These are phyloP conservation scores for Dynastes grantii DNA, from an alignment of 2,888 invertebrate genomes.

Conservation along the genomic window DNA sequence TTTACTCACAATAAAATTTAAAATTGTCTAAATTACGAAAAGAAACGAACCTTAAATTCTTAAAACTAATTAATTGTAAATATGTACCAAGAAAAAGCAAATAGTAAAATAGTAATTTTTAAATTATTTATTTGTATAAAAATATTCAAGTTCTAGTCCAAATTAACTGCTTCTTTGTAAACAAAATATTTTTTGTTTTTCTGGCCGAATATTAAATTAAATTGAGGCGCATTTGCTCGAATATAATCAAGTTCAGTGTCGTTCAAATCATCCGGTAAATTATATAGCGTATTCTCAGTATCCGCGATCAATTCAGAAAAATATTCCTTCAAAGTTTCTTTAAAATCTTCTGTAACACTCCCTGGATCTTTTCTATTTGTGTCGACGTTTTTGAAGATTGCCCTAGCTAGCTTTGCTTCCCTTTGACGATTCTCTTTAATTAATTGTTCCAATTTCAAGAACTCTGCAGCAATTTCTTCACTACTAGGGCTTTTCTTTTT, in stretches of 20 bases:
- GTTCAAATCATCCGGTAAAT: conserved; percentile 68
- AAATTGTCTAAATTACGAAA: too few species aligned
- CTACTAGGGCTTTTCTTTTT: conserved; percentile 73
- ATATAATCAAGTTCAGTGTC: conserved; percentile 38
- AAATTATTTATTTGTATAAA: too few species aligned
- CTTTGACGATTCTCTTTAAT: conserved; percentile 63
- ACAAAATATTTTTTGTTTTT: conserved; percentile 40
- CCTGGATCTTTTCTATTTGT: conserved; percentile 61
- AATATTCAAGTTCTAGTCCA: conserved; percentile 10
- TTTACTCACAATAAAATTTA: too few species aligned
- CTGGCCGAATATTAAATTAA: conserved; percentile 31
- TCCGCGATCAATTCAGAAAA: conserved; percentile 72
- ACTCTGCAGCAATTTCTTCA: conserved; percentile 73
- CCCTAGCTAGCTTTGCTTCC: conserved; percentile 64
- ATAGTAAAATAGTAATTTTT: too few species aligned
- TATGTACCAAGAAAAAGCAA: too few species aligned
- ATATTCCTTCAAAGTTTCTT: conserved; percentile 69
- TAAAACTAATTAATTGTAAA: too few species aligned
- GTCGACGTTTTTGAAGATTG: conserved; percentile 59
- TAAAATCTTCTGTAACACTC: conserved; percentile 61
- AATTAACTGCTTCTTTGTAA: conserved; percentile 9
- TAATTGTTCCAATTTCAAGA: conserved; percentile 69
- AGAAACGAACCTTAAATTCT: too few species aligned
- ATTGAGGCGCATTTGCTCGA: conserved; percentile 12
- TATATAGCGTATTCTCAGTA: conserved; percentile 69